phyloP scores from a whole-genome alignment of 2,888 invertebrate species.

The Hyposoter didymator region DNA sequence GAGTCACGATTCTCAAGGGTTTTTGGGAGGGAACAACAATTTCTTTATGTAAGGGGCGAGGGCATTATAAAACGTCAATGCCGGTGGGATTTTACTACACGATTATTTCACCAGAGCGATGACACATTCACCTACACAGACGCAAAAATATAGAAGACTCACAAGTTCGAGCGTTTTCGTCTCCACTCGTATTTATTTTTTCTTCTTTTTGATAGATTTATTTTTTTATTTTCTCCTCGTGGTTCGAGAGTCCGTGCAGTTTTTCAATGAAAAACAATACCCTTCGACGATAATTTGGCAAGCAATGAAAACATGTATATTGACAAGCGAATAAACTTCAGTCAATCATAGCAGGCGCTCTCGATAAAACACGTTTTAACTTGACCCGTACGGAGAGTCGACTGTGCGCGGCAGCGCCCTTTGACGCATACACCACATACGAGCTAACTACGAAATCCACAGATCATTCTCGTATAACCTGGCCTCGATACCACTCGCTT shows the following conservation, averaged over 20 bases:
- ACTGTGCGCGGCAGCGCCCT: slow-evolving; percentile 82
- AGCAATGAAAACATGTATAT: background rate
- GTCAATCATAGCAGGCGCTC: slow-evolving; percentile 74
- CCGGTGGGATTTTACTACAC: slow-evolving; percentile 16
- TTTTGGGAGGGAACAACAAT: slow-evolving; percentile 5
- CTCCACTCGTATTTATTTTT: slow-evolving; percentile 9
- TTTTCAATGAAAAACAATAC: background rate
- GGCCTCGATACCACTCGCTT: slow-evolving; percentile 48
- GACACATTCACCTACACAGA: slow-evolving; percentile 35
- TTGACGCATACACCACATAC: slow-evolving; percentile 75
- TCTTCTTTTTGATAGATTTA: background rate
- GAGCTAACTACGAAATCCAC: slow-evolving; percentile 64
- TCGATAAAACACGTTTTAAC: slow-evolving; percentile 72
- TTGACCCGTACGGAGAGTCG: slow-evolving; percentile 72
- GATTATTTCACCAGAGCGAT: slow-evolving; percentile 45
- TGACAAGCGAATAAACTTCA: slow-evolving; percentile 71
- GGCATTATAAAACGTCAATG: slow-evolving; percentile 24
- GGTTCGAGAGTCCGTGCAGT: background rate
- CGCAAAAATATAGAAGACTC: slow-evolving; percentile 11
- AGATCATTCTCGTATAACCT: slow-evolving; percentile 20
- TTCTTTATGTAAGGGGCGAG: background rate
- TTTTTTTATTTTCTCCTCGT: background rate
- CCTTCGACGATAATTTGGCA: background rate
- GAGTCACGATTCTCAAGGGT: slow-evolving; percentile 70
- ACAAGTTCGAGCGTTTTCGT: slow-evolving; percentile 15